These are phyloP conservation scores for Diceros bicornis DNA, from an alignment of 2,797 vertebrate species.

Conservation along the genomic window DNA sequence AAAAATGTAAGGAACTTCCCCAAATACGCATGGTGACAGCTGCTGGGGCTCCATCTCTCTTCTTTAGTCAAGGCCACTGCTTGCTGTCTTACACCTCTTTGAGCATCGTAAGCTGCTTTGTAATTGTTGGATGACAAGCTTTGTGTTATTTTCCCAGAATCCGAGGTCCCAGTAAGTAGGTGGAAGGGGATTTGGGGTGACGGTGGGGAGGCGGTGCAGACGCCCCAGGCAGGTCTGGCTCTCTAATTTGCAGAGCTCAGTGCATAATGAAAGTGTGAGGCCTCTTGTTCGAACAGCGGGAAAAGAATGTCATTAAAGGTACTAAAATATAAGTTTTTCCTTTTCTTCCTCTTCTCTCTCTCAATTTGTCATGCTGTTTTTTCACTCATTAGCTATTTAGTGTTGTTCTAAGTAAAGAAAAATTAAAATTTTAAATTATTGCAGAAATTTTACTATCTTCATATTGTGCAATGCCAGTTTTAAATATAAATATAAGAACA, in stretches of 20 bases:
- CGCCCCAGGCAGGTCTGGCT: neutral
- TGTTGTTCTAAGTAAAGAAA: neutral
- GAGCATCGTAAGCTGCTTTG: neutral
- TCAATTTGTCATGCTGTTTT: neutral
- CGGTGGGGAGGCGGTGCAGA: neutral
- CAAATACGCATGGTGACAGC: neutral
- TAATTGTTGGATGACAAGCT: neutral
- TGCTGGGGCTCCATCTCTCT: neutral
- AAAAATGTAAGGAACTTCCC: neutral
- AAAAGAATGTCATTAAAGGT: neutral
- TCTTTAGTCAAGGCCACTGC: neutral
- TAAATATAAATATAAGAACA: neutral
- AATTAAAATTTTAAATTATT: neutral
- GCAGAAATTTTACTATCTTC: neutral
- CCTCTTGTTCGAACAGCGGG: neutral
- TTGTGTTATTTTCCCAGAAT: neutral
- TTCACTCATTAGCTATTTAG: neutral
- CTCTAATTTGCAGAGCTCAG: accelerated
- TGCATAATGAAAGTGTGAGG: neutral
- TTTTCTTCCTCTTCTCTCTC: neutral
- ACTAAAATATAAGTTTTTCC: neutral
- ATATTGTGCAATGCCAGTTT: neutral
- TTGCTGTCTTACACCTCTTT: neutral
- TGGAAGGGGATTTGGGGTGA: neutral
- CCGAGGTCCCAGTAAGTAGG: neutral